Conservation (phyloP, 2,113 vertebrate genomes). For the Petromus typicus region DNA sequence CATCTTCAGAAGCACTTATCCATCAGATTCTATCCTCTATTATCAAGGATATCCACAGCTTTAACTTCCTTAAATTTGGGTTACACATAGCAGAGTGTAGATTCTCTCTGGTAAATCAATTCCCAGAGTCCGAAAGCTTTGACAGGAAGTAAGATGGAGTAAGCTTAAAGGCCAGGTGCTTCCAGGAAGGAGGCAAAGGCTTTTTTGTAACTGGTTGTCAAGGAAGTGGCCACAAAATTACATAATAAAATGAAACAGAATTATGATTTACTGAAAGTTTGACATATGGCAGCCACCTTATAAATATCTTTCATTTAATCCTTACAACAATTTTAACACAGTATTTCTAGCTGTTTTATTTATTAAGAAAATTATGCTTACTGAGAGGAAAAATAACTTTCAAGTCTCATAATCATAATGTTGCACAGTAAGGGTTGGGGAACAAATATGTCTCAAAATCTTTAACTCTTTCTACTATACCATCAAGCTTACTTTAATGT, state of each 20-base stretch:
- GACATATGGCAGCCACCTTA: neutral
- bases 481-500: neutral
- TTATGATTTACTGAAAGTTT: neutral
- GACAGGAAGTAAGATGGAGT: neutral
- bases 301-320: neutral
- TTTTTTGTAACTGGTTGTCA: neutral
- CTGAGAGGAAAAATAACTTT: neutral
- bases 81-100: neutral
- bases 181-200: neutral
- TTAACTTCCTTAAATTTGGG: neutral
- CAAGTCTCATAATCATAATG: constrained; percentile 9
- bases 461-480: neutral
- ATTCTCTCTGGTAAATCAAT: neutral
- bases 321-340: neutral
- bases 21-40: too few relatives aligned
- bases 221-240: neutral
- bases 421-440: neutral
- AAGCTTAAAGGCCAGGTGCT: neutral
- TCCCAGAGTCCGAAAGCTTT: neutral
- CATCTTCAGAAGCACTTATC: neutral
- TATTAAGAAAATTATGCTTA: neutral
- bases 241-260: neutral
- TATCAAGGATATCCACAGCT: neutral
- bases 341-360: neutral
- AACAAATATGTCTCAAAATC: constrained; percentile 5